Evolutionary conservation across 2,113 vertebrate species (phyloP).

Genomic region (Sialia sialis): DNA sequence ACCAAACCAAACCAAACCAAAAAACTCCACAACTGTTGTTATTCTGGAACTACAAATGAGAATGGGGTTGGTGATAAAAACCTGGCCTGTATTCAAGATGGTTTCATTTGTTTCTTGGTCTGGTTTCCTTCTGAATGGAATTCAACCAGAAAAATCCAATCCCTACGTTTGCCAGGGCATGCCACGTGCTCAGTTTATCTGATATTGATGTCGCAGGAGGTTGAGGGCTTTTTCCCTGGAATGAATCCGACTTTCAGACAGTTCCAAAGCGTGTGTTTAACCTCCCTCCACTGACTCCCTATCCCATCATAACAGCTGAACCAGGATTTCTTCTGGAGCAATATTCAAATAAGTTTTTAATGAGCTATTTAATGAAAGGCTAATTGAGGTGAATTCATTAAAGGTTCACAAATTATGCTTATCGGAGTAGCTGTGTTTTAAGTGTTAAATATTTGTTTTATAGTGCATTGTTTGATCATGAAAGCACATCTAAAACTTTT

Average conservation of each 20-base stretch:
- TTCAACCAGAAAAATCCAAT: not conserved
- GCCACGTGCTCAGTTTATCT: not conserved
- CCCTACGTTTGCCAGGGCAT: not conserved
- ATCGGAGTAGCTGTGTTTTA: conserved; percentile 71
- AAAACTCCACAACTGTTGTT: not conserved
- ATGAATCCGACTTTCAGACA: conserved; percentile 54
- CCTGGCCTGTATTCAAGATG: not conserved
- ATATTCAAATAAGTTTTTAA: conserved; percentile 81
- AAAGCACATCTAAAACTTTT: conserved; percentile 70
- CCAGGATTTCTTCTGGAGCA: conserved; percentile 71
- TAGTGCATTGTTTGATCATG: conserved; percentile 73
- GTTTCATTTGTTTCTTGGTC: not conserved
- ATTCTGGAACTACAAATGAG: not conserved
- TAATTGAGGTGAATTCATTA: conserved; percentile 90
- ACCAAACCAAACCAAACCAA: not conserved
- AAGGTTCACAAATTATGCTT: conserved; percentile 77
- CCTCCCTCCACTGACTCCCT: conserved; percentile 73
- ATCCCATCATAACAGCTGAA: conserved; percentile 68
- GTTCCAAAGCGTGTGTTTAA: conserved; percentile 63
- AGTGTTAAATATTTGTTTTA: conserved; percentile 76
- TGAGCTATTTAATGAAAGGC: conserved; percentile 85
- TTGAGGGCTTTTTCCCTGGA: conserved; percentile 12
- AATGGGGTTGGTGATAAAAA: not conserved
- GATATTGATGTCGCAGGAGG: not conserved
- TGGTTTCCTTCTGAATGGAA: not conserved